These are phyloP conservation scores for Xanthorhoe spadicearia DNA, from an alignment of 2,888 invertebrate species.

Conservation along the genomic window DNA sequence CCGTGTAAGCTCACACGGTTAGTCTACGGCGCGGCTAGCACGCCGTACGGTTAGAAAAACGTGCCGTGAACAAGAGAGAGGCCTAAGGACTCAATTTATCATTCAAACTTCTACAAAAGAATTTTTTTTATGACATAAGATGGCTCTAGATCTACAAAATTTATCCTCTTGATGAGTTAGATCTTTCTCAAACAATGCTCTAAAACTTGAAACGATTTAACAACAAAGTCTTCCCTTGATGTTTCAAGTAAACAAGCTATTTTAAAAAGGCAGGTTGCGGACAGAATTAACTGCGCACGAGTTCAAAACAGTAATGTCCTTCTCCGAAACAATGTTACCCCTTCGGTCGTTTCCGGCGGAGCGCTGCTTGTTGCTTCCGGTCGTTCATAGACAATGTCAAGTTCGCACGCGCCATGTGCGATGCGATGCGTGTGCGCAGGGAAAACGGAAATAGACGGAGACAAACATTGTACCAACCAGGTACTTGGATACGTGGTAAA, in stretches of 20 bases:
- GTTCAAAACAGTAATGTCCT: conserved; percentile 53
- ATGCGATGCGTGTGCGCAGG: conserved; percentile 36
- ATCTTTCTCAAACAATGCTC: conserved; percentile 1
- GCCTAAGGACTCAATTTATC: too few species aligned
- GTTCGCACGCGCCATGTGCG: conserved; percentile 61
- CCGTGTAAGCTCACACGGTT: too few species aligned
- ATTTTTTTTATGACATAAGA: too few species aligned
- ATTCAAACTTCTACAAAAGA: too few species aligned
- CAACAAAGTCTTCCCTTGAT: conserved; percentile 37
- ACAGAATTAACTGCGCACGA: conserved; percentile 52
- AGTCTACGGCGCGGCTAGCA: too few species aligned
- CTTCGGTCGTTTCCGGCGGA: conserved; percentile 68
- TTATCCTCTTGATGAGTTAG: neutral
- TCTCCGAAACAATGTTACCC: conserved; percentile 77
- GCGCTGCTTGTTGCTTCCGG: conserved; percentile 57
- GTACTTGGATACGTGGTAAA: neutral
- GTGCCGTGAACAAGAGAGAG: too few species aligned
- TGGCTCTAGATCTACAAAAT: too few species aligned
- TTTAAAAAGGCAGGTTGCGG: conserved; percentile 48
- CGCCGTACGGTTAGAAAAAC: too few species aligned
- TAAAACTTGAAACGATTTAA: conserved; percentile 8
- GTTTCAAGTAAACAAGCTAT: conserved; percentile 44
- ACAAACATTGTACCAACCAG: conserved; percentile 19
- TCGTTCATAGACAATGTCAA: conserved; percentile 75
- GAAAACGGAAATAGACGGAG: conserved; percentile 35